Evolutionary conservation across 2,888 invertebrate genomes (phyloP), one percentile per base, ranked within the genome.

Genomic region (Nomada flava): DNA sequence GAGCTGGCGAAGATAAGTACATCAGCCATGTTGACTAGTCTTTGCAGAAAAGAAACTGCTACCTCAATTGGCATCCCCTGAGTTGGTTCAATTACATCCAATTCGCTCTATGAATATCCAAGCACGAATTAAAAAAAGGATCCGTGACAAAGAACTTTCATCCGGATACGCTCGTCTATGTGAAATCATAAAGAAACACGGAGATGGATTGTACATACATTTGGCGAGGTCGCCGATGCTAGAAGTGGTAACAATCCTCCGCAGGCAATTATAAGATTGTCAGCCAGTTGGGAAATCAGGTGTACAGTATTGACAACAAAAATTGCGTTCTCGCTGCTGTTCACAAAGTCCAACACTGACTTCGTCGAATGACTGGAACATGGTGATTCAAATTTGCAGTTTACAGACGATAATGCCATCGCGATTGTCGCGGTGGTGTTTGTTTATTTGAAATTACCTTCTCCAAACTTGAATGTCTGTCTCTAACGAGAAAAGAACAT

Each of bases 221-320:
- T 99, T 59, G 99, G 99, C 52, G 99, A 99, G 0, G 99, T 99
- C 36, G 99, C 99, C 62, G 99, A 99, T 10, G 99, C 99, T 77
- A 99, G 95, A 53, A 99, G 95, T 0, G 99, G 99, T 90, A 99
- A 95, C 65, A 99, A 95, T 20, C 99, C 99, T 15, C 99, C 99
- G 92, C 99, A 99, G 36, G 99, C 99, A 90, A 99, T 99, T 91
- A 99, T 99, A 88, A 99, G 96, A 95, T 99, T 99, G 94, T 99
- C 99, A 0, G 99, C 98, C 88, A 99, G 95, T 94, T 99, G 99
- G 18, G 99, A 99, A 93, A 99, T 99, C 92, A 99, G 95, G 94
- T 99, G 99, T 65, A 99, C 99, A 5, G 99, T 99, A 94, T 99
- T 99, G 84, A 99, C 99, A 78, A 99, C 99, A 94, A 99, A 99